These are phyloP conservation scores for Drosophila sp. DNA, from an alignment of 1,140 invertebrate genomes.

Conservation along the genomic window DNA sequence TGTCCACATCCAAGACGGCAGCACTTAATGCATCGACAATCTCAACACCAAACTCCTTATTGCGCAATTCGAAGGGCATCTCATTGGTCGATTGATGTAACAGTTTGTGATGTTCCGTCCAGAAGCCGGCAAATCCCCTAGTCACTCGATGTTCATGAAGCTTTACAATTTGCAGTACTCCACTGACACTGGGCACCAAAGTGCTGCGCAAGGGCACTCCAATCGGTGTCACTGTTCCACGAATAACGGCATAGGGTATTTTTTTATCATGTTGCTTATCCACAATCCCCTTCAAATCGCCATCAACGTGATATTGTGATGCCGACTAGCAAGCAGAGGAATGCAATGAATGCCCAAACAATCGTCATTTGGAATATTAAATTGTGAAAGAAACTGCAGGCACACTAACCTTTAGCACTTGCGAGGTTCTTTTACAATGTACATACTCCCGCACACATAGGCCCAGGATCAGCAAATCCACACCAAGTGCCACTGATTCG, in stretches of 20 bases:
- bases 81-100: slow-evolving; percentile 89
- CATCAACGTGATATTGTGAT: slow-evolving; percentile 87
- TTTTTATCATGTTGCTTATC: slow-evolving; percentile 85
- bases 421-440: slow-evolving; percentile 87
- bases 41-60: slow-evolving; percentile 87
- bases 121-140: slow-evolving; percentile 89
- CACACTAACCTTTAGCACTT: slow-evolving; percentile 86
- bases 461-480: slow-evolving; percentile 88
- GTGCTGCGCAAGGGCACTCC: slow-evolving; percentile 88
- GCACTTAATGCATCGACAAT: slow-evolving; percentile 89
- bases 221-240: slow-evolving; percentile 89
- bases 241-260: slow-evolving; percentile 88
- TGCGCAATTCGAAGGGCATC: slow-evolving; percentile 89
- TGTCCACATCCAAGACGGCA: slow-evolving; percentile 90
- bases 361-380: background rate
- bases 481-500: slow-evolving; percentile 88
- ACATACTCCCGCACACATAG: slow-evolving; percentile 89
- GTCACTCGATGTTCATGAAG: slow-evolving; percentile 89
- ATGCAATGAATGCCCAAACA: slow-evolving; percentile 1
- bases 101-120: slow-evolving; percentile 89
- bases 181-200: slow-evolving; percentile 87
- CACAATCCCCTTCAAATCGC: slow-evolving; percentile 85
- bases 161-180: slow-evolving; percentile 87
- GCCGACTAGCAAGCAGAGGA: slow-evolving; percentile 84
- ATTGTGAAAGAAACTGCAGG: background rate